These are phyloP conservation scores for Coreius guichenoti DNA, from an alignment of 2,797 vertebrate genomes.

Conservation along the genomic window DNA sequence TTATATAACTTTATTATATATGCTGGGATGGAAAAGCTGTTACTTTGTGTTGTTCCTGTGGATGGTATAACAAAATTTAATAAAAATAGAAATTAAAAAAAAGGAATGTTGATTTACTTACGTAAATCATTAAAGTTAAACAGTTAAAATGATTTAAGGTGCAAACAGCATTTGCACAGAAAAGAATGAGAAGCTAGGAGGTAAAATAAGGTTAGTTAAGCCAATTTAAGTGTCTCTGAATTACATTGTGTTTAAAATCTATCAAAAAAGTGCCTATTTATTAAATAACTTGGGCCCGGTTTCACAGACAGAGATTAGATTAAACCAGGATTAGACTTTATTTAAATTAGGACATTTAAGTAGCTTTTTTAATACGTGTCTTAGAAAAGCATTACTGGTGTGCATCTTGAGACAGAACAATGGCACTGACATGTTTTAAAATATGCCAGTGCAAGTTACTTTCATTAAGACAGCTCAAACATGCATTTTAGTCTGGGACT, in stretches of 20 bases:
- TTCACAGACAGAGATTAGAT: background rate
- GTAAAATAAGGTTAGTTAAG: background rate
- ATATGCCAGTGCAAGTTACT: too few species aligned
- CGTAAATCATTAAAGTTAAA: background rate
- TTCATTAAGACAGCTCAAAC: too few species aligned
- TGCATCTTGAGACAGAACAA: too few species aligned
- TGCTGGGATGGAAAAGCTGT: too few species aligned
- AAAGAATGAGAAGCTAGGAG: background rate
- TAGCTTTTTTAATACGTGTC: too few species aligned
- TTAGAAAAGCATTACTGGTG: too few species aligned
- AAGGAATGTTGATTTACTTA: background rate
- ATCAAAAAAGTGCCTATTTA: background rate
- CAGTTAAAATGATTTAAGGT: background rate
- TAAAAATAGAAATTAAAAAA: too few species aligned
- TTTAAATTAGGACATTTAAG: too few species aligned
- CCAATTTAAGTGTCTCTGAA: background rate
- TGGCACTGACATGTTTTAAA: too few species aligned
- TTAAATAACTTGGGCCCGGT: background rate
- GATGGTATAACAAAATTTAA: too few species aligned
- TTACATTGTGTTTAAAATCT: background rate
- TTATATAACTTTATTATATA: background rate
- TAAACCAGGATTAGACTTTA: background rate
- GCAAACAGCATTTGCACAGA: constrained; percentile 1
- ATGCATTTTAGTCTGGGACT: too few species aligned
- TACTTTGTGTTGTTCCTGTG: background rate